Percentiles rank a stretch among this genome's conserved stretches.
These are phyloP conservation scores for Leiothrix lutea DNA, from an alignment of 2,113 vertebrate species.

Conservation along the genomic window DNA sequence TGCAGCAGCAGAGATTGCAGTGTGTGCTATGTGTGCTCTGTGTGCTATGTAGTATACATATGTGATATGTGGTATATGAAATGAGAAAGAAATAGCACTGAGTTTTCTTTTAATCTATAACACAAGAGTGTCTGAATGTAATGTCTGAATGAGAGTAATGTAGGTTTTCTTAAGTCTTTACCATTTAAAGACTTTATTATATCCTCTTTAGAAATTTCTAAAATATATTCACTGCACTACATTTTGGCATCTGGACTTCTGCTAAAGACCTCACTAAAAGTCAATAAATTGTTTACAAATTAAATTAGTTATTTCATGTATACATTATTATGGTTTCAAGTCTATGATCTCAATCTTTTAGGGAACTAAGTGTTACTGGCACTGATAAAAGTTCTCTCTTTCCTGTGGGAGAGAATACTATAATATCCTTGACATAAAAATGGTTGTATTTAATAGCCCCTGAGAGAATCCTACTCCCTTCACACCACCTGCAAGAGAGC, in stretches of 20 bases:
- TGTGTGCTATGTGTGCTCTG: not conserved
- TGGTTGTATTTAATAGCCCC: not conserved
- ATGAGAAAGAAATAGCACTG: not conserved
- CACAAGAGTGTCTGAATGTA: not conserved
- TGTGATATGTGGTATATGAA: not conserved
- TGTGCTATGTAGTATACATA: not conserved
- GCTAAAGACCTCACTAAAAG: not conserved
- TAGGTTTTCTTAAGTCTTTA: not conserved
- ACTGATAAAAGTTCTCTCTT: not conserved
- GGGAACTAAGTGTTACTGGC: not conserved
- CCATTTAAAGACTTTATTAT: not conserved
- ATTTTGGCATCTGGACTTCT: not conserved
- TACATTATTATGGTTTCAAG: not conserved
- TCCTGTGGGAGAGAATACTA: not conserved
- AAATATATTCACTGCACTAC: not conserved
- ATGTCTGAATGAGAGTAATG: too few relatives aligned
- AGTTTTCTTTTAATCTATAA: not conserved
- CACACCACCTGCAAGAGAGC: not conserved
- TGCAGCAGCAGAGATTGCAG: not conserved
- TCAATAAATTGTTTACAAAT: not conserved
- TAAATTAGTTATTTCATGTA: not conserved
- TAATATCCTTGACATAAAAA: conserved; percentile 6
- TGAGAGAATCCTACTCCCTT: not conserved
- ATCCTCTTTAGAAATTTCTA: not conserved
- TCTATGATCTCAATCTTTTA: not conserved